Base-by-base conservation (phyloP, 2,113 vertebrate genomes). In the Dromiciops gliroides region DNA sequence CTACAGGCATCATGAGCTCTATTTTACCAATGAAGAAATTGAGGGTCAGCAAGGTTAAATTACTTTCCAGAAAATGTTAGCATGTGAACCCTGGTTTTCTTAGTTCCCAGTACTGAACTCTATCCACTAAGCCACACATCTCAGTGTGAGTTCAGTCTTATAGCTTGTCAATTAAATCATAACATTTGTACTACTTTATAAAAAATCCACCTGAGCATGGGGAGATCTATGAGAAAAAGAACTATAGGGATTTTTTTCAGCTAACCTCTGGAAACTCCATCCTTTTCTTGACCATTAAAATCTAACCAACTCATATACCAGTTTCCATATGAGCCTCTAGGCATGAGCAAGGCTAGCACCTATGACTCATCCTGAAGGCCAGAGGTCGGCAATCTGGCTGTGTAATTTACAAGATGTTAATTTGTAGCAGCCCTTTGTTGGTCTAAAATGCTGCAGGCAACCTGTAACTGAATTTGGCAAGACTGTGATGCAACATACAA, bases 211-310 rank as follows among this genome's bases (percentile, higher is more conserved):
- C 51, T 26, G 31, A 91, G 93, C 92, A 92, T 53, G 90, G 51
- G 23, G 93, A 52, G 25, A 93, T 31, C 49, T 90, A 44, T 67
- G 75, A 90, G 37, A 94, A 51, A 95, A 93, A 92, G 94, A 93
- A 91, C 44, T 44, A 96, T 95, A 12, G 25, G 28, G 48, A 92
- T 95, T 96, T 94, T 50, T 96, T 95, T 95, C 91, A 95, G 92
- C 93, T 94, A 95, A 91, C 44, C 12, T 56, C 89, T 67, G 14
- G 12, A 31, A 44, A 23, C 37, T 19, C 67, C 67, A 83, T 19
- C 22, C 19, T 83, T 83, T 83, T 83, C 19, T 8, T 23, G n/a
- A 23, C 67, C 9, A 83, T 83, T 95, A 50, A 89, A 94, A 52
- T 94, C 50, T 94, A 95, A 56, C 25, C 25, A 10, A 92, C 16